These are phyloP conservation scores for Tetragonula carbonaria DNA, from an alignment of 2,888 invertebrate species.

Conservation along the genomic window DNA sequence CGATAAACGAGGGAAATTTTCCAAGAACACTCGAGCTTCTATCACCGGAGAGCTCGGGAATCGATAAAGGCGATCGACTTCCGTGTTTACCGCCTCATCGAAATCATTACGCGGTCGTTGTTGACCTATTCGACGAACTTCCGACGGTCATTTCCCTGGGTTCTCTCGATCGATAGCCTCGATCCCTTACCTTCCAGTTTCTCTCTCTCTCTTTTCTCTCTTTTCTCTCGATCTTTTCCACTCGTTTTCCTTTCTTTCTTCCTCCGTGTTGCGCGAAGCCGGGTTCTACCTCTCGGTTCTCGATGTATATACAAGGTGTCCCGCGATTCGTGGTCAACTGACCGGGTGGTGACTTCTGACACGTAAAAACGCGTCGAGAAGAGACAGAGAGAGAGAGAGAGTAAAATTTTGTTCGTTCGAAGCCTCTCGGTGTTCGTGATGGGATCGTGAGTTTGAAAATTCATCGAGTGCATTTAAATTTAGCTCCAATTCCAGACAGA, in stretches of 20 bases:
- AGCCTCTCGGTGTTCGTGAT: too few relatives aligned
- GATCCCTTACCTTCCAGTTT: slow-evolving; percentile 13
- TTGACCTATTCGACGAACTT: slow-evolving; percentile 40
- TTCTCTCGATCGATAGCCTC: slow-evolving; percentile 30
- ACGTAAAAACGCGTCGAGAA: too few relatives aligned
- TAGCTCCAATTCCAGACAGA: too few relatives aligned
- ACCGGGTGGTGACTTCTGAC: too few relatives aligned
- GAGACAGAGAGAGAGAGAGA: too few relatives aligned
- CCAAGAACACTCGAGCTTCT: slow-evolving; percentile 6
- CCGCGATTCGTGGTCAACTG: too few relatives aligned
- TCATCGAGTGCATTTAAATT: background rate
- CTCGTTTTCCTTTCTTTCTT: slow-evolving; percentile 2
- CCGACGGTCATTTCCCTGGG: slow-evolving; percentile 37
- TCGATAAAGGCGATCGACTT: slow-evolving; percentile 29
- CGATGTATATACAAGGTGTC: background rate
- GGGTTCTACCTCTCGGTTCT: background rate
- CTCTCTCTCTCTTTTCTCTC: background rate
- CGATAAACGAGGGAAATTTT: background rate
- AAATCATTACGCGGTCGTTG: slow-evolving; percentile 47
- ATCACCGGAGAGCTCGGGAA: slow-evolving; percentile 4
- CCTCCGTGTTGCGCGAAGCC: background rate
- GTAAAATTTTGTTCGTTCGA: too few relatives aligned
- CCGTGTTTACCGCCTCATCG: slow-evolving; percentile 36
- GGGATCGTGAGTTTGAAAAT: too few relatives aligned
- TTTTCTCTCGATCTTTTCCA: slow-evolving; percentile 14